phyloP scores from a whole-genome alignment of 2,797 vertebrate genomes.

The Gouania willdenowi region DNA sequence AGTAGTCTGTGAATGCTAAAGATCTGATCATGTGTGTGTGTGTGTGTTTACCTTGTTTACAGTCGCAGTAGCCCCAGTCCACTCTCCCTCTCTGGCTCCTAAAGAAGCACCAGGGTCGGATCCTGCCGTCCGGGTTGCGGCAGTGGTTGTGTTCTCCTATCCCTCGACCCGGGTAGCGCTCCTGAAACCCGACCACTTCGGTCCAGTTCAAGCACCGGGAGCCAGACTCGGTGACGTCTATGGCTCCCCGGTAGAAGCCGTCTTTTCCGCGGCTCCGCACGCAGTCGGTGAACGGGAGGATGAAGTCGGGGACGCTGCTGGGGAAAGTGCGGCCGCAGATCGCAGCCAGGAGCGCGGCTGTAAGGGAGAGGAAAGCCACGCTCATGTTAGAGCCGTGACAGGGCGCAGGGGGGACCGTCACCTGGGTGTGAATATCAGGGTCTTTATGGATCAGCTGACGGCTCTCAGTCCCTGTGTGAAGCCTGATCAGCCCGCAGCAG shows the following conservation, averaged over 20 bases:
- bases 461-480: constrained; percentile 1
- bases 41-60: constrained; percentile 80
- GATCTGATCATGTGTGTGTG: too few relatives aligned
- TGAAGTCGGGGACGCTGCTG: constrained; percentile 58
- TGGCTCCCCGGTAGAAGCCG: constrained; percentile 71
- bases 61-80: constrained; percentile 86
- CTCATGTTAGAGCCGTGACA: constrained; percentile 35
- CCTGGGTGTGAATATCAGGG: not conserved
- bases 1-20: too few relatives aligned
- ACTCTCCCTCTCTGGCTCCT: constrained; percentile 65
- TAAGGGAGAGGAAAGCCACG: constrained; percentile 20
- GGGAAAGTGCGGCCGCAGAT: constrained; percentile 10
- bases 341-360: constrained; percentile 30
- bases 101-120: constrained; percentile 84
- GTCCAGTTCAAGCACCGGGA: constrained; percentile 79
- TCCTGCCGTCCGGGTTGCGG: constrained; percentile 79
- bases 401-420: not conserved
- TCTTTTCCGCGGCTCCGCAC: constrained; percentile 63
- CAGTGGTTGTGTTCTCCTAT: constrained; percentile 83
- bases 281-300: constrained; percentile 67
- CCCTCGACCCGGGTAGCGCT: constrained; percentile 69
- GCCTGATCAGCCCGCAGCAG: constrained; percentile 24
- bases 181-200: constrained; percentile 67
- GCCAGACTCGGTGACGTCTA: constrained; percentile 81
- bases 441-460: constrained; percentile 26